These are phyloP conservation scores for Macheiramphus alcinus DNA, from an alignment of 2,113 vertebrate species.

Conservation along the genomic window DNA sequence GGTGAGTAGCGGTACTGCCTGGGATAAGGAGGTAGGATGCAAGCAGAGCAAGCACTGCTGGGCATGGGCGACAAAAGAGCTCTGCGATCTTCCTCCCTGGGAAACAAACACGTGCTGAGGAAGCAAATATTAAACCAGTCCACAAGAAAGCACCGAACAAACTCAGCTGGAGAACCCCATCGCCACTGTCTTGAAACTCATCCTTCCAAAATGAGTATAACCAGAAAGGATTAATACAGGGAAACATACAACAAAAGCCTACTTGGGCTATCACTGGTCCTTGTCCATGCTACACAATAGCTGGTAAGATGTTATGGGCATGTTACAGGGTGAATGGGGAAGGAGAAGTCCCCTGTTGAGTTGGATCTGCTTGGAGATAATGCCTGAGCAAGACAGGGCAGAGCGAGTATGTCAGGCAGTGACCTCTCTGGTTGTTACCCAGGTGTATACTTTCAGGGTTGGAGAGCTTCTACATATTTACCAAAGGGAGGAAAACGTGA, in stretches of 20 bases:
- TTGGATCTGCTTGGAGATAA: neutral
- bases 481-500: neutral
- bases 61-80: neutral
- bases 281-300: neutral
- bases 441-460: neutral
- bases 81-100: neutral
- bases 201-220: neutral
- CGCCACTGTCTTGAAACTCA: neutral
- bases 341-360: neutral
- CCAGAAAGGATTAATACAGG: neutral
- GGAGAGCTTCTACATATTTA: neutral
- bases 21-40: neutral
- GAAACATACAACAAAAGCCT: neutral
- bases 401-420: neutral
- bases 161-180: neutral
- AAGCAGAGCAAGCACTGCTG: neutral
- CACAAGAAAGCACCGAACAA: neutral
- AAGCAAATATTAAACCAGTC: neutral
- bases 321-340: neutral
- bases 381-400: accelerated
- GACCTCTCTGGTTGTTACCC: neutral
- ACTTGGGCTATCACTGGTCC: neutral
- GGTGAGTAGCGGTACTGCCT: neutral
- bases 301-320: neutral
- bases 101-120: neutral